These are phyloP conservation scores for Eriosoma lanigerum DNA, from an alignment of 1,140 invertebrate species.

Conservation along the genomic window DNA sequence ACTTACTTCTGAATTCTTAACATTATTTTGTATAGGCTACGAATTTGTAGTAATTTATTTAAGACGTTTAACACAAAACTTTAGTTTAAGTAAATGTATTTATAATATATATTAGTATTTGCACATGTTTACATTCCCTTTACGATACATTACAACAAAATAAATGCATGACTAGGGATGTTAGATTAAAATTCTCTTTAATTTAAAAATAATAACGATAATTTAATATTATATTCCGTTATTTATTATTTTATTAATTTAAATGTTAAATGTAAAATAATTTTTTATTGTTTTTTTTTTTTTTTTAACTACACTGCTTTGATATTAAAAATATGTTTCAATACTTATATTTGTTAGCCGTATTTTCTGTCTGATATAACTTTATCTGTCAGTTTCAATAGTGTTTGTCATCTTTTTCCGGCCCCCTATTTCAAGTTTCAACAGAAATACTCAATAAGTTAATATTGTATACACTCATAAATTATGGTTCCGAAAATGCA, in stretches of 20 bases:
- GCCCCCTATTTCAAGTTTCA: not conserved
- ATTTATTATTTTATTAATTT: no score
- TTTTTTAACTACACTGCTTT: not conserved
- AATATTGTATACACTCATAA: conserved; percentile 15
- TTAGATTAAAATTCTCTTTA: not conserved
- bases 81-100: not conserved
- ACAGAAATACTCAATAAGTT: conserved; percentile 40
- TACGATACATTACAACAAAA: not conserved
- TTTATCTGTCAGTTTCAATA: conserved; percentile 40
- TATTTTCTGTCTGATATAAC: conserved; percentile 20
- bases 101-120: not conserved
- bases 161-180: not conserved
- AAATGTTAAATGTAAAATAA: not conserved
- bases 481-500: conserved; percentile 24
- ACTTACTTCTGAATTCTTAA: not conserved
- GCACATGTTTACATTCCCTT: no score
- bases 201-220: not conserved
- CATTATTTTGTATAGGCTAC: not conserved
- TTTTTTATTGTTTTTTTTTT: not conserved
- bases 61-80: not conserved
- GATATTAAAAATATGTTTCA: conserved; percentile 29
- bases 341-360: not conserved
- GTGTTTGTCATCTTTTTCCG: conserved; percentile 24
- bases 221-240: no score
- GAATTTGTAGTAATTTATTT: not conserved